Evolutionary conservation across 2,113 vertebrate species (phyloP).

Genomic region (Propithecus coquereli): DNA sequence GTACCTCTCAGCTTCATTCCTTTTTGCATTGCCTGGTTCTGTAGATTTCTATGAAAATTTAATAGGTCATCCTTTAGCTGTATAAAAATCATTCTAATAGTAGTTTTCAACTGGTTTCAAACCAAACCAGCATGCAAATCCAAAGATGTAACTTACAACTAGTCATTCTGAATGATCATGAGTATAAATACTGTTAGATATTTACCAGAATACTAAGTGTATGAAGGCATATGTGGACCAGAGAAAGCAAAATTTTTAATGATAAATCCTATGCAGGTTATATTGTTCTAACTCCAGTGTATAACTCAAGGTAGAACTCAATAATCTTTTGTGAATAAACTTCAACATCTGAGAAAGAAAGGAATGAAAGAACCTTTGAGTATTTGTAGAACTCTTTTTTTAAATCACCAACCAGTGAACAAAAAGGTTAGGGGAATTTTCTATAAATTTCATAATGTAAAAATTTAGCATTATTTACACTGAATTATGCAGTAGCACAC

Average conservation of each 20-base stretch:
- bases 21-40: background rate
- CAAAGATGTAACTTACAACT: background rate
- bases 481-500: background rate
- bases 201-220: background rate
- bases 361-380: background rate
- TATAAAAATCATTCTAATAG: background rate
- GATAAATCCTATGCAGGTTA: background rate
- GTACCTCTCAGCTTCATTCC: background rate
- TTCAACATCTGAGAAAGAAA: background rate
- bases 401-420: background rate
- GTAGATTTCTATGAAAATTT: background rate
- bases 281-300: background rate
- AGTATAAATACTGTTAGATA: background rate
- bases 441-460: background rate
- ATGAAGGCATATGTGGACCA: background rate
- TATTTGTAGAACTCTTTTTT: background rate
- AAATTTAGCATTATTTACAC: background rate
- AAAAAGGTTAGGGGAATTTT: background rate
- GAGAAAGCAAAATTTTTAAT: background rate
- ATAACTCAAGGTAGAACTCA: background rate
- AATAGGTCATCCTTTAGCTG: background rate
- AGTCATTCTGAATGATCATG: background rate
- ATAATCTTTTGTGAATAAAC: background rate
- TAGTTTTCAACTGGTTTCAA: background rate
- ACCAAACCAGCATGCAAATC: background rate